Base-by-base conservation (phyloP, 2,888 invertebrate species). In the Eustalomyia histrio region DNA sequence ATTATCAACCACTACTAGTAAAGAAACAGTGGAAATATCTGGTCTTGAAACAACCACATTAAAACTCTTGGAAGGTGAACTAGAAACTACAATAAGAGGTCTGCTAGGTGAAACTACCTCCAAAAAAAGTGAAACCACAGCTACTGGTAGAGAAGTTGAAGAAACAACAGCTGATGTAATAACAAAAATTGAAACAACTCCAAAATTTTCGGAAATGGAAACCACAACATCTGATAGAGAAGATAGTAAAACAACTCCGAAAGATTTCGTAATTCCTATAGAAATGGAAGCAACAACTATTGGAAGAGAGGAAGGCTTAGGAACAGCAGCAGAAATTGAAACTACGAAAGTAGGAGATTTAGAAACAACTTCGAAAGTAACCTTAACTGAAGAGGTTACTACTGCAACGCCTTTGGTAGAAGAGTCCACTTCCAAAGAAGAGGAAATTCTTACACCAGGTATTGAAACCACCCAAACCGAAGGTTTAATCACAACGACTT, bases 401-500 rank as follows among this genome's bases (percentile, higher is more conserved):
- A 65, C 53, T 17, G 61, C 6, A 1, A 57, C 47, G 2, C 0
- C 39, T 10, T 17, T 47, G 9, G 17, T n/a, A 8, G 5, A 50
- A 33, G 33, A 61, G 61, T 21, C 58, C 17, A 10, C 50, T 0
- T 52, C 47, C 14, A n/a, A 17, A 43, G 6, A 29, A 24, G 16
- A 18, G 21, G 50, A 24, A 50, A 21, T 50, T 0, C 18, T 7
- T 14, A 24, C 47, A 29, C 7, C 33, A 10, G 16, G 16, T 16
- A 17, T 21, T 21, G 21, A 21, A 21, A 21, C 21, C 4, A 21
- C 21, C 21, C 2, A 14, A 52, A 5, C 21, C 29, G 35, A 68
- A 58, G 55, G 29, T 14, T 12, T 43, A n/a, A 50, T 47, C 4
- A 64, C 67, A n/a, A 17, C 24, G 53, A 76, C 76, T n/a, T 21